Conservation (phyloP, 2,888 invertebrate genomes). For the Augiades crinisus region DNA sequence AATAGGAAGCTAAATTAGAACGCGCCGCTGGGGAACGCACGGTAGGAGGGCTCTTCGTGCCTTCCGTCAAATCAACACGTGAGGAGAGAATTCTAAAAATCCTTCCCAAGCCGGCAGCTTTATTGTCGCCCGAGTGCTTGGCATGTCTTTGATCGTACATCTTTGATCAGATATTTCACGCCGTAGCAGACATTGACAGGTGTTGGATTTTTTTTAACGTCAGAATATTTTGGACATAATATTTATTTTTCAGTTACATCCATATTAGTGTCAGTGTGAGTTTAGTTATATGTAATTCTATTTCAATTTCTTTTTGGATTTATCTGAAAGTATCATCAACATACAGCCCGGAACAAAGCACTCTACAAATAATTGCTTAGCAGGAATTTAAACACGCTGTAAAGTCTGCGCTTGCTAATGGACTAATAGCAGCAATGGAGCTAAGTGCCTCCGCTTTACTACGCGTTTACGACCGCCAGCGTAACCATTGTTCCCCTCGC, state of each 20-base stretch:
- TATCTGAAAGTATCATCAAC: too few species aligned
- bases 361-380: too few species aligned
- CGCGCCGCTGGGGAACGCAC: conserved; percentile 31
- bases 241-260: too few species aligned
- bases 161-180: conserved; percentile 10
- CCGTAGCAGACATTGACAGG: conserved; percentile 4
- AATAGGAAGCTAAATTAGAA: conserved; percentile 33
- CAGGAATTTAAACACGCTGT: too few species aligned
- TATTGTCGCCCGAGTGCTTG: conserved; percentile 30
- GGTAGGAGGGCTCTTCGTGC: conserved; percentile 27
- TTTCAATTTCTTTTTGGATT: too few species aligned
- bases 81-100: conserved; percentile 22
- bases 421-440: not conserved
- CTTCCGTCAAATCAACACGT: conserved; percentile 19
- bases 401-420: not conserved
- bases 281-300: too few species aligned
- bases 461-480: conserved; percentile 49
- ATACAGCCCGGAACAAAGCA: too few species aligned
- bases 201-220: conserved; percentile 32
- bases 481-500: conserved; percentile 57
- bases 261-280: too few species aligned
- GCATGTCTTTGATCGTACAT: conserved; percentile 48
- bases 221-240: not conserved
- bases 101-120: conserved; percentile 21
- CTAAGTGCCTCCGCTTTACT: conserved; percentile 45